Evolutionary conservation across 2,888 invertebrate genomes (phyloP).

Genomic region (Carabus problematicus): DNA sequence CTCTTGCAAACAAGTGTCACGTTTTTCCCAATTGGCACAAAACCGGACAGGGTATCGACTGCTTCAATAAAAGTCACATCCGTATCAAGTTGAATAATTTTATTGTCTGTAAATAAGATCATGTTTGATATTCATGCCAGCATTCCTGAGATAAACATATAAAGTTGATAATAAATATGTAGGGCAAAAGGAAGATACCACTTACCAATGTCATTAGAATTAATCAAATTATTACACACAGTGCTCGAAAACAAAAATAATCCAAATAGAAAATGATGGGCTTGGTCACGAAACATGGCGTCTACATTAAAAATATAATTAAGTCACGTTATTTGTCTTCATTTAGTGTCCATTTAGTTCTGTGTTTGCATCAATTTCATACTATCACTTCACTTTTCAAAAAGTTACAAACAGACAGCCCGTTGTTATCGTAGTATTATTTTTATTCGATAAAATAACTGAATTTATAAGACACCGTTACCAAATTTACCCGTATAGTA

Average conservation of each 20-base stretch:
- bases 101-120: slow-evolving; percentile 40
- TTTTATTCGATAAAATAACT: slow-evolving; percentile 19
- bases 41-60: slow-evolving; percentile 52
- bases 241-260: slow-evolving; percentile 52
- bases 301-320: slow-evolving; percentile 44
- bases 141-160: slow-evolving; percentile 46
- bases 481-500: neutral
- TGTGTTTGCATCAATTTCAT: slow-evolving; percentile 12
- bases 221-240: slow-evolving; percentile 49
- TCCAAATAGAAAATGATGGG: slow-evolving; percentile 55
- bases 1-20: slow-evolving; percentile 65
- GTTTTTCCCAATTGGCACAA: slow-evolving; percentile 60
- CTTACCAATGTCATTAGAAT: slow-evolving; percentile 55
- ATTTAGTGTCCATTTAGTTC: slow-evolving; percentile 15
- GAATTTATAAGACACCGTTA: slow-evolving; percentile 3
- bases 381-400: slow-evolving; percentile 18
- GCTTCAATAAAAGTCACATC: slow-evolving; percentile 56
- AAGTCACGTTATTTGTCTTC: slow-evolving; percentile 28
- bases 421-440: slow-evolving; percentile 8
- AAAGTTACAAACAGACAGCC: slow-evolving; percentile 11
- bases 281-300: slow-evolving; percentile 59
- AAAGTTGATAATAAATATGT: slow-evolving; percentile 16
- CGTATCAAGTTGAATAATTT: slow-evolving; percentile 49
- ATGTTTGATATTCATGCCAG: slow-evolving; percentile 35
- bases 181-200: slow-evolving; percentile 33